Percentiles rank a stretch among this genome's conserved stretches.
Evolutionary conservation across 2,888 invertebrate species (phyloP).

Genomic region (Phasia obesa): DNA sequence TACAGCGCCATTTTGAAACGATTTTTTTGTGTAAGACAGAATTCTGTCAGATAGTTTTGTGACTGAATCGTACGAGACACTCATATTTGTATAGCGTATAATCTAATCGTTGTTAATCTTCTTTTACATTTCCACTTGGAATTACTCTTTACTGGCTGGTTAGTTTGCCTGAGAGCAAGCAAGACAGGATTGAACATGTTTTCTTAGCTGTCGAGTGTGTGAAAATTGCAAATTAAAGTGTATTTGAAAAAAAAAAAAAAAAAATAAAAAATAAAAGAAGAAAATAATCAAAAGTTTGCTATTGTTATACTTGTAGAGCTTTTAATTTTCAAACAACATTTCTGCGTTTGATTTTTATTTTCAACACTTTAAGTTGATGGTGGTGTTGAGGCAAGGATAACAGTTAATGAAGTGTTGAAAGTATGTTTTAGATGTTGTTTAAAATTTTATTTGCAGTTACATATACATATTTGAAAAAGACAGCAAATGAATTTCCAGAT

Average conservation of each 20-base stretch:
- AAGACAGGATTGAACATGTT: constrained; percentile 52
- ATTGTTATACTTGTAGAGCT: constrained; percentile 40
- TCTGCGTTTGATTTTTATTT: constrained; percentile 43
- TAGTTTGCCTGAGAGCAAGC: background rate
- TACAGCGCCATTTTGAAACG: too few species aligned
- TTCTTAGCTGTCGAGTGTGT: constrained; percentile 48
- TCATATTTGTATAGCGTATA: background rate
- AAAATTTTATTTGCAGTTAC: background rate
- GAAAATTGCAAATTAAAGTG: constrained; percentile 63
- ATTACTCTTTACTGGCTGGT: constrained; percentile 24
- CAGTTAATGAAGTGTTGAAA: constrained; percentile 33
- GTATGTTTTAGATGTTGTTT: constrained; percentile 1
- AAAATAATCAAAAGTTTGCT: constrained; percentile 15
- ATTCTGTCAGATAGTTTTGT: too few species aligned
- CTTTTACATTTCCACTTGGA: background rate
- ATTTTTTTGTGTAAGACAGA: too few species aligned
- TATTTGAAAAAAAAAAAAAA: constrained; percentile 32
- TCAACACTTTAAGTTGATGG: background rate
- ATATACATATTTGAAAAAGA: background rate
- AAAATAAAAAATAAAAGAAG: constrained; percentile 8
- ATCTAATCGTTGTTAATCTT: background rate
- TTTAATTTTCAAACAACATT: background rate
- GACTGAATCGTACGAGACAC: background rate
- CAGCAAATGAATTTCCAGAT: background rate
- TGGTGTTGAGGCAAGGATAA: constrained; percentile 2